A percentile compares a stretch with the other conserved stretches of the same genome.
Evolutionary conservation across 2,797 vertebrate genomes (phyloP).

Genomic region (Phoxinus dragarum): DNA sequence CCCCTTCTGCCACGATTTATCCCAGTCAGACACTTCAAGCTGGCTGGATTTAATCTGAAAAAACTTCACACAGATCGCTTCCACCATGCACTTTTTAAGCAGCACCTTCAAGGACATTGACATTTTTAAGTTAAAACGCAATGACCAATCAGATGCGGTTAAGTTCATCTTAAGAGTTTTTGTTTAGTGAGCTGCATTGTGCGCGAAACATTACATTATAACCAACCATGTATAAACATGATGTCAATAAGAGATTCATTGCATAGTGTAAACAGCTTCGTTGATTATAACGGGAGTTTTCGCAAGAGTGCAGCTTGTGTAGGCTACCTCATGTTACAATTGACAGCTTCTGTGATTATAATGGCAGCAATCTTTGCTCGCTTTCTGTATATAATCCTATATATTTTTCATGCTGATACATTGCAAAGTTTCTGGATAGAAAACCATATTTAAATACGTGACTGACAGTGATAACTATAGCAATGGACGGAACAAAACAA

Average conservation of each 20-base stretch:
- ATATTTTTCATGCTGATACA: background rate
- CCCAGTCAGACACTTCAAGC: background rate
- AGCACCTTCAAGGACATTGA: background rate
- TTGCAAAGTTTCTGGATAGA: background rate
- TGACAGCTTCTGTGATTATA: background rate
- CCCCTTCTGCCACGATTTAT: background rate
- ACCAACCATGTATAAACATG: background rate
- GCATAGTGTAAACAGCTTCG: background rate
- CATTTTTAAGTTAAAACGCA: background rate
- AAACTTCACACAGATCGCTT: background rate
- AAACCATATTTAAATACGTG: background rate
- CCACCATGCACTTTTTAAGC: background rate
- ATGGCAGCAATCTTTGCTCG: background rate
- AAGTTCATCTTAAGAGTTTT: background rate
- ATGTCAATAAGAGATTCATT: background rate
- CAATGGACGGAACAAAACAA: background rate
- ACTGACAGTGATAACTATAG: background rate
- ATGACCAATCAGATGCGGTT: background rate
- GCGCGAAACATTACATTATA: background rate
- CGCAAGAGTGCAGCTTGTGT: background rate
- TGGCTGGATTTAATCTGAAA: constrained; percentile 1
- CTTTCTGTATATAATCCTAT: background rate
- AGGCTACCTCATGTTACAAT: background rate
- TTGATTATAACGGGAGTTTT: background rate
- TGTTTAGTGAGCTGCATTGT: background rate